Conservation (phyloP, 1,140 invertebrate genomes). For the Drosophila athabasca region DNA sequence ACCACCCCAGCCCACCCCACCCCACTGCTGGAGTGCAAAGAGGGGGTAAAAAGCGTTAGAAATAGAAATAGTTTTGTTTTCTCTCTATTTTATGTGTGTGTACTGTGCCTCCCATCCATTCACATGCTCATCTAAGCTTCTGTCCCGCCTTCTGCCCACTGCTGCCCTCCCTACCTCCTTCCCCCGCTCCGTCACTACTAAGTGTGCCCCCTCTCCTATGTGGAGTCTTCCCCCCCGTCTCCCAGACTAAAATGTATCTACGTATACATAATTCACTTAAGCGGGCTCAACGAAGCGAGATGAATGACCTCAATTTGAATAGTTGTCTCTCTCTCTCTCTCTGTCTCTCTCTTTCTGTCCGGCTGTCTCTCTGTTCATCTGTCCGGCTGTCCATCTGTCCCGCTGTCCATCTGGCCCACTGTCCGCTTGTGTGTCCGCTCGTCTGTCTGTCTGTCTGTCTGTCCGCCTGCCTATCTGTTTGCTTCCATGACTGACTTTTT, state of each 20-base stretch:
- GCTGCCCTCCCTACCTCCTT: not conserved
- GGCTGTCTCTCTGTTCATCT: not conserved
- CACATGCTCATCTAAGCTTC: constrained; percentile 41
- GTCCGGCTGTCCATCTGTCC: constrained; percentile 11
- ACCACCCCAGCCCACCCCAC: constrained; percentile 3
- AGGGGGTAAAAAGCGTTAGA: constrained; percentile 13
- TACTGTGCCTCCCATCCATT: constrained; percentile 13
- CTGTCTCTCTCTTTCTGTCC: not conserved
- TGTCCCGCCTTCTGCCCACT: constrained; percentile 13
- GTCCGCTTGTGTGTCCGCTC: constrained; percentile 13
- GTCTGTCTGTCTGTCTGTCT: constrained; percentile 8
- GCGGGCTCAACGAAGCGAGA: constrained; percentile 82
- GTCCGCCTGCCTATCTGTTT: constrained; percentile 31
- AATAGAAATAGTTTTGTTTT: constrained; percentile 28
- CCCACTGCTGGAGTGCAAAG: not conserved
- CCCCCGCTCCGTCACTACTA: not conserved
- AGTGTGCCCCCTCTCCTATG: not conserved
- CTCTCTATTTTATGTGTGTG: not conserved
- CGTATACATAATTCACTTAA: constrained; percentile 78
- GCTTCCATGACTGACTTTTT: constrained; percentile 56
- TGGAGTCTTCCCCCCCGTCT: not conserved
- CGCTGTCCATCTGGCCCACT: constrained; percentile 27
- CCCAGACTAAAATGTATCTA: constrained; percentile 17
- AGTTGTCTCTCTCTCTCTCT: constrained; percentile 55
- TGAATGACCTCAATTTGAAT: constrained; percentile 84